Conservation (phyloP, 2,113 vertebrate species). For the Mormyrus lacerda region DNA sequence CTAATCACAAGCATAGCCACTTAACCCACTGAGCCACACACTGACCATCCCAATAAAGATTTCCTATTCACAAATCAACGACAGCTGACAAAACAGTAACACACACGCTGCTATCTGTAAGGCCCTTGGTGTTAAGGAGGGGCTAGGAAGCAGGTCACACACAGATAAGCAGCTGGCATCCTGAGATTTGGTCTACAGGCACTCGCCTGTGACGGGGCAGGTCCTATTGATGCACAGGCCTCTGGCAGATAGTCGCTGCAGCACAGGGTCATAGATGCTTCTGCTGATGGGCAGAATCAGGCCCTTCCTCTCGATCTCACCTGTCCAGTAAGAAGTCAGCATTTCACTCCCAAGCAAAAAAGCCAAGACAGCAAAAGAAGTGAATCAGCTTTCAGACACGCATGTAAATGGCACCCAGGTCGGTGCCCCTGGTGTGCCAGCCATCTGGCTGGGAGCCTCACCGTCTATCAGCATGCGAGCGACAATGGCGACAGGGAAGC, state of each 20-base stretch:
- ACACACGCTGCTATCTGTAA: neutral
- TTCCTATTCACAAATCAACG: neutral
- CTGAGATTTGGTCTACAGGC: conserved; percentile 24
- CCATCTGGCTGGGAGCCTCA: conserved; percentile 43
- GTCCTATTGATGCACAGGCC: conserved; percentile 69
- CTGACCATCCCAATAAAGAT: neutral
- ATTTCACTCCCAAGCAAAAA: neutral
- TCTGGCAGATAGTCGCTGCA: conserved; percentile 74
- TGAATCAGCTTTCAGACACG: neutral
- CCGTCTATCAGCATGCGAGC: conserved; percentile 90
- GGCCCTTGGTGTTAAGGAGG: neutral
- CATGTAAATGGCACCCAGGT: neutral
- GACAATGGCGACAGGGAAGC: conserved; percentile 80
- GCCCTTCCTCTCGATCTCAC: conserved; percentile 80
- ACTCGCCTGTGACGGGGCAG: conserved; percentile 54
- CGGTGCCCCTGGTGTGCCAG: neutral
- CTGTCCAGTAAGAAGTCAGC: conserved; percentile 42
- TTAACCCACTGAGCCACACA: neutral
- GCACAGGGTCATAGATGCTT: conserved; percentile 74
- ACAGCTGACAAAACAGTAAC: neutral
- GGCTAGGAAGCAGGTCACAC: neutral
- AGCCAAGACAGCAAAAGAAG: neutral
- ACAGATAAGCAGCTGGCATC: neutral
- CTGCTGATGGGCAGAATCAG: conserved; percentile 77
- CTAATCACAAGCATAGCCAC: neutral